phyloP scores from a whole-genome alignment of 2,888 invertebrate genomes.

The Hedya salicella region DNA sequence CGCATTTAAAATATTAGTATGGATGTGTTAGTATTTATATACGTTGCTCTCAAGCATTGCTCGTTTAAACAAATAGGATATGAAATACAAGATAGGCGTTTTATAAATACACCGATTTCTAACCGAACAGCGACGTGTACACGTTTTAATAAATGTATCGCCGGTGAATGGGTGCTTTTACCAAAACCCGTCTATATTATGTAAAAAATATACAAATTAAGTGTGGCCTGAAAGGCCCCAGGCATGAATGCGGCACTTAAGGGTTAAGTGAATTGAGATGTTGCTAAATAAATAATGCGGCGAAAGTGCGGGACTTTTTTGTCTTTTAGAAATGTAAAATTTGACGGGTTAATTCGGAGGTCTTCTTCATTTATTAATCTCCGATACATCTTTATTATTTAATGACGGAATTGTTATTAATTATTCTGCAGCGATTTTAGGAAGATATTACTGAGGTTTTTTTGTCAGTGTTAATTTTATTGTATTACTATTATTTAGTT shows the following conservation, averaged over 20 bases:
- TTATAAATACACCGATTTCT: not conserved
- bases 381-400: too few species aligned
- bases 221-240: constrained; percentile 74
- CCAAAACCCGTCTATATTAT: constrained; percentile 61
- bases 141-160: constrained; percentile 84
- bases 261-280: constrained; percentile 72
- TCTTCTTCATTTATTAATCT: not conserved
- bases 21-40: too few species aligned
- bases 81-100: constrained; percentile 53
- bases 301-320: constrained; percentile 50
- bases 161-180: constrained; percentile 77
- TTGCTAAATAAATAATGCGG: constrained; percentile 50
- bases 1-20: too few species aligned
- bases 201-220: constrained; percentile 73
- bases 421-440: too few species aligned
- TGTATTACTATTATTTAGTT: too few species aligned
- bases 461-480: too few species aligned
- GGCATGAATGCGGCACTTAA: constrained; percentile 68
- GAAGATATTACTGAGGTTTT: too few species aligned
- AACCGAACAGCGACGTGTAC: constrained; percentile 52
- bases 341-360: constrained; percentile 14
- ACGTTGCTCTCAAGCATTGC: too few species aligned
- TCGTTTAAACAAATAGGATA: too few species aligned
- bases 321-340: constrained; percentile 42
- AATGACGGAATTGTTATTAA: too few species aligned